Percentiles rank a stretch among this genome's conserved stretches.
phyloP scores from a whole-genome alignment of 2,888 invertebrate genomes.

The Rhodophaea formosa region DNA sequence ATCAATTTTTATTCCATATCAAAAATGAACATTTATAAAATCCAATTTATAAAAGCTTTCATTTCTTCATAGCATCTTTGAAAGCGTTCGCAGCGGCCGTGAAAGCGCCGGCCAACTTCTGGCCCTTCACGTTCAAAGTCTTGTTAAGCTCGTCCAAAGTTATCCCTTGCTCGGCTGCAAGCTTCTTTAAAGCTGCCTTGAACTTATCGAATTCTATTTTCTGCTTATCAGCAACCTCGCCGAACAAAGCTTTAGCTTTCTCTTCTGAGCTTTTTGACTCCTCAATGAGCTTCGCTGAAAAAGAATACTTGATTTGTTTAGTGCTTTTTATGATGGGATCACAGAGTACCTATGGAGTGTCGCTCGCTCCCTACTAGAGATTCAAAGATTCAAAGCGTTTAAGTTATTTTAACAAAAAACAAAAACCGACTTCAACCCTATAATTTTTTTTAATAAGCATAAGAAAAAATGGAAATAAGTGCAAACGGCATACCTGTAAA shows the following conservation, averaged over 20 bases:
- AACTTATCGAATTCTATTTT: background rate
- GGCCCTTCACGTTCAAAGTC: background rate
- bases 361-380: background rate
- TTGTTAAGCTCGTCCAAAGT: background rate
- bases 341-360: too few species aligned
- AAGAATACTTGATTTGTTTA: background rate
- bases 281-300: conserved; percentile 11
- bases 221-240: background rate
- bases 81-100: background rate
- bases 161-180: background rate
- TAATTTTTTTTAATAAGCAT: too few species aligned
- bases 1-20: too few species aligned
- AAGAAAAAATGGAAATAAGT: too few species aligned
- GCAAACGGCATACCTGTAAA: too few species aligned
- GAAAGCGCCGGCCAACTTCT: background rate
- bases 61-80: conserved; percentile 1
- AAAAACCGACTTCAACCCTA: too few species aligned
- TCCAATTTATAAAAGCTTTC: background rate
- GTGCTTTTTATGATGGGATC: background rate
- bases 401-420: background rate
- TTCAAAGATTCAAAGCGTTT: background rate
- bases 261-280: background rate
- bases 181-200: background rate
- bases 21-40: too few species aligned
- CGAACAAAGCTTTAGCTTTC: background rate